A percentile compares a stretch with the other conserved stretches of the same genome.
phyloP scores from a whole-genome alignment of 2,113 vertebrate species.

The Lagopus muta region DNA sequence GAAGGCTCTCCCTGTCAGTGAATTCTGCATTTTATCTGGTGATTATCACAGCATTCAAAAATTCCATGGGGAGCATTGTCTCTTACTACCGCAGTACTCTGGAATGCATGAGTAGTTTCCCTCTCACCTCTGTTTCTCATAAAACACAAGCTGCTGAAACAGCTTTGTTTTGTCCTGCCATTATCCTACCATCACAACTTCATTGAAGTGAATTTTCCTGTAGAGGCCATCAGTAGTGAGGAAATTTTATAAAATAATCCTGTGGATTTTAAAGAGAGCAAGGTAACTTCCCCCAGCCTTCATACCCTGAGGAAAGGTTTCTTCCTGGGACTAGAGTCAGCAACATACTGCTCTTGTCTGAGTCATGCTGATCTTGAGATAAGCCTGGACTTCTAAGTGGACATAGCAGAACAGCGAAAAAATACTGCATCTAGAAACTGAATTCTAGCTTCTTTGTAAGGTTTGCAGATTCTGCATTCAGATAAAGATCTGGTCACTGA shows the following conservation, averaged over 20 bases:
- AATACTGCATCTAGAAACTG: neutral
- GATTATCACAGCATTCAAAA: neutral
- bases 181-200: neutral
- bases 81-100: neutral
- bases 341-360: neutral
- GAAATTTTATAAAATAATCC: neutral
- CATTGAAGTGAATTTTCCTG: constrained; percentile 35
- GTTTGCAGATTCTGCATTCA: neutral
- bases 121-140: constrained; percentile 24
- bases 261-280: neutral
- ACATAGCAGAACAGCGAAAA: neutral
- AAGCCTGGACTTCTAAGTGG: neutral
- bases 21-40: neutral
- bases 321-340: neutral
- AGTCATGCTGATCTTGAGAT: neutral
- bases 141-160: constrained; percentile 34
- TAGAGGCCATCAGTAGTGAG: neutral
- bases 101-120: neutral
- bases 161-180: constrained; percentile 5
- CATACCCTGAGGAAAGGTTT: too few relatives aligned
- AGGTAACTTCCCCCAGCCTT: neutral
- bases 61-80: neutral
- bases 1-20: neutral
- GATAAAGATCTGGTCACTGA: neutral
- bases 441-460: neutral